phyloP scores from a whole-genome alignment of 2,113 vertebrate species.

The Lepus americanus region DNA sequence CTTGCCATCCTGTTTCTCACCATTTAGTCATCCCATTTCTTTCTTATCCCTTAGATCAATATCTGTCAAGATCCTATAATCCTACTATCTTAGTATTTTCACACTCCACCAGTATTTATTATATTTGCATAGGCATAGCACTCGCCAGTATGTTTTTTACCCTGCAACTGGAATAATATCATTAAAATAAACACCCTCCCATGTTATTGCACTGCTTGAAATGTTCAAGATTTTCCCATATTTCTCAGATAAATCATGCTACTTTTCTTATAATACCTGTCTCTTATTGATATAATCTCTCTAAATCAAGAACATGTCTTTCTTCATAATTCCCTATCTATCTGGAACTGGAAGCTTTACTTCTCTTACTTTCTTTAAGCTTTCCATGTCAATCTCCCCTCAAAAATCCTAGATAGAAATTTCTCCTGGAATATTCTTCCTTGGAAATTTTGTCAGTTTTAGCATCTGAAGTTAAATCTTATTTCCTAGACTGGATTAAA shows the following conservation, averaged over 20 bases:
- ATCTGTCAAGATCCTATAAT: background rate
- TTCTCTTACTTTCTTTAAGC: background rate
- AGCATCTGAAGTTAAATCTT: background rate
- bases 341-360: background rate
- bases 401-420: background rate
- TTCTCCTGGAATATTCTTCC: background rate
- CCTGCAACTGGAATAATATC: fast-evolving
- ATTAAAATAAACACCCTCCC: background rate
- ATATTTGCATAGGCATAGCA: background rate
- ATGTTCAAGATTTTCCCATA: background rate
- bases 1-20: background rate
- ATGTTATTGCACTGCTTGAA: background rate
- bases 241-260: background rate
- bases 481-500: background rate
- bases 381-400: background rate
- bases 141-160: background rate
- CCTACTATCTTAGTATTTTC: background rate
- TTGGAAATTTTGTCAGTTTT: background rate
- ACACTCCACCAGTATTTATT: background rate
- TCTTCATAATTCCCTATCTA: background rate
- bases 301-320: background rate
- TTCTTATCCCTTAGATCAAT: background rate
- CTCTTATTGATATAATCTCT: background rate
- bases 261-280: background rate
- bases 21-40: background rate